Base-by-base conservation (phyloP, 2,797 vertebrate species). In the Hoplostethus atlanticus region DNA sequence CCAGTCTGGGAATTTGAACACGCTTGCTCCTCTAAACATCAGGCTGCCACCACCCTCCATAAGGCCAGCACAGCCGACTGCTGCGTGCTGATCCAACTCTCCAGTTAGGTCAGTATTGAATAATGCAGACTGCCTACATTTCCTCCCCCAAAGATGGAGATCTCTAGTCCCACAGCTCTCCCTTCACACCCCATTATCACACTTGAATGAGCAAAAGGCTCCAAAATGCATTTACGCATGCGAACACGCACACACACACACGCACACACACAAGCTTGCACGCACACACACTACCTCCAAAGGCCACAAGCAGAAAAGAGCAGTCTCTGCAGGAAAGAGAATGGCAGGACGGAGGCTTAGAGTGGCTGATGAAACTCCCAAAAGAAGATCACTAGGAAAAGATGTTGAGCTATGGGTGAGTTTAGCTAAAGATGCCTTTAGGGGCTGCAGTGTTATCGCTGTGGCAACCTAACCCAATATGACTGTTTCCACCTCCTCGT, bases 41-140 rank as follows among this genome's bases (percentile, higher is more conserved):
- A 2, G 21, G 17, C 52, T n/a, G 31, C 66, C 59, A 30, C n/a
- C 50, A 0, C 56, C 55, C 55, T 74, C 56, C 48, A 0, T 76
- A 30, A 68, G 67, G 60, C 61, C 59, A 6, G 60, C 55, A 42
- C 57, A 62, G 56, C 13, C 0, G 4, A 68, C 62, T 59, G 60
- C 68, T 81, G 83, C 83, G 73, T 90, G 87, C 84, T 66, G 71
- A 83, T 64, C 40, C 68, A 54, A 46, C 55, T 70, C 76, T 81
- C 48, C 64, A 74, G 73, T 81, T 75, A 69, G 86, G 84, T 89
- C 85, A 73, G 72, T 73, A 40, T 25, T 94, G 87, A 94, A 94
- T 94, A 91, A 94, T 94, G 89, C 87, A 94, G 79, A 38, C 65
- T 68, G 63, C 71, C 68, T 71, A 64, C 66, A 80, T 81, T 84